A percentile compares a stretch with the other conserved stretches of the same genome.
These are phyloP conservation scores for Ailuropoda melanoleuca DNA, from an alignment of 2,113 vertebrate genomes.

Conservation along the genomic window DNA sequence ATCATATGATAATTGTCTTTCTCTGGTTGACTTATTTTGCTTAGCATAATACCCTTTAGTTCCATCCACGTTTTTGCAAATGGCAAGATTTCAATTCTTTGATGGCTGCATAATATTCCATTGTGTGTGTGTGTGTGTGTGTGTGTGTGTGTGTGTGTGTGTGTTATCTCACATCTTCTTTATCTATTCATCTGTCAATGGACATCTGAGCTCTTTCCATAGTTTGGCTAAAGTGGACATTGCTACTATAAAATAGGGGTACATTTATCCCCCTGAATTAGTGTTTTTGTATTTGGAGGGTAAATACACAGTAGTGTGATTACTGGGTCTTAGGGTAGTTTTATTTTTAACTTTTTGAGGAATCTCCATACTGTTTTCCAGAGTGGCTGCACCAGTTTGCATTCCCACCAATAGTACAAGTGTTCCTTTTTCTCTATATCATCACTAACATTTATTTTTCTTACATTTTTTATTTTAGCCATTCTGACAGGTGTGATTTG, in stretches of 20 bases:
- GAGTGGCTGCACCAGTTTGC: background rate
- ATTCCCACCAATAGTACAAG: too few species aligned
- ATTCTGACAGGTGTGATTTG: background rate
- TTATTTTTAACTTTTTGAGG: background rate
- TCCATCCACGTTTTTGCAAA: background rate
- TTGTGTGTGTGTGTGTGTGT: background rate
- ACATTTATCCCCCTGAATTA: background rate
- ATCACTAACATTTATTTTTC: background rate
- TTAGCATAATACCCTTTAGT: background rate
- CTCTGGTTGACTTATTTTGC: background rate
- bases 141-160: too few species aligned
- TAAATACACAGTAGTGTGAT: background rate
- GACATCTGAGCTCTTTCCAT: background rate
- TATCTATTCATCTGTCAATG: background rate
- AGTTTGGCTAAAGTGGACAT: background rate
- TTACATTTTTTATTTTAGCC: background rate
- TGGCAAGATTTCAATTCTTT: background rate
- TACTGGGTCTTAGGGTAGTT: background rate
- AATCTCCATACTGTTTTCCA: background rate
- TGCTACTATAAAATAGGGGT: background rate
- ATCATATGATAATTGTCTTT: background rate
- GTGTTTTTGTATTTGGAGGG: background rate
- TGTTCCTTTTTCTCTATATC: background rate
- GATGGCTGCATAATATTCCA: background rate
- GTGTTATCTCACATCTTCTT: background rate